Evolutionary conservation across 2,113 vertebrate genomes (phyloP).

Genomic region (Rhabdomys dilectus): DNA sequence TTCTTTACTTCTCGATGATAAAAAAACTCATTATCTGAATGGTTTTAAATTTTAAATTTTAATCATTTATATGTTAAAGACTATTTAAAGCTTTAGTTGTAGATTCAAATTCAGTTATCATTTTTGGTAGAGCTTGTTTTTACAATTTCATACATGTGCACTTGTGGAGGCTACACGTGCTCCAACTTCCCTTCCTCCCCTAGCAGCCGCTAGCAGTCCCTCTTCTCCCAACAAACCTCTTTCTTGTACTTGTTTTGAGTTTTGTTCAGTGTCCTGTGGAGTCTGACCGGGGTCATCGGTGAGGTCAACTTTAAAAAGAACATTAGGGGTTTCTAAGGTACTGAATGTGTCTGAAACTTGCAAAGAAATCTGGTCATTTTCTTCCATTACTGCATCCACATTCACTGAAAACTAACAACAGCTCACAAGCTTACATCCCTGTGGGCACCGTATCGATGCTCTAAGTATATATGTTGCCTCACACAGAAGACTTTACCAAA

Average conservation of each 20-base stretch:
- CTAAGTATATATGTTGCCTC: constrained; percentile 63
- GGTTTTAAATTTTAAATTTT: constrained; percentile 32
- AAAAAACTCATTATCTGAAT: background rate
- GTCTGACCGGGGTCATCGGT: background rate
- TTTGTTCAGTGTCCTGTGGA: background rate
- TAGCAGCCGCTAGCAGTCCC: no score
- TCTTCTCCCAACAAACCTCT: background rate
- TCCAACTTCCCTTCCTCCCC: no score
- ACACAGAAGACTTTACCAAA: constrained; percentile 51
- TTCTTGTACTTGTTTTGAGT: background rate
- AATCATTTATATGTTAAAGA: background rate
- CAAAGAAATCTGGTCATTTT: background rate
- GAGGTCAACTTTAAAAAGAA: background rate
- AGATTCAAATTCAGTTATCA: constrained; percentile 16
- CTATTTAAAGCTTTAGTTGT: background rate
- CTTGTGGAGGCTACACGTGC: background rate
- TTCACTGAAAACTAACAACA: constrained; percentile 31
- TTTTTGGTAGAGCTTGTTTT: background rate
- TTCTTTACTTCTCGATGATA: background rate
- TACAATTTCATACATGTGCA: background rate
- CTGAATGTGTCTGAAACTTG: background rate
- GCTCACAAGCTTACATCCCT: background rate
- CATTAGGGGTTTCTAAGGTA: constrained; percentile 1
- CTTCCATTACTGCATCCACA: background rate
- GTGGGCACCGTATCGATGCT: constrained; percentile 40